A percentile compares a stretch with the other conserved stretches of the same genome.
phyloP scores from a whole-genome alignment of 2,797 vertebrate genomes.

The Ctenosaura bakeri region DNA sequence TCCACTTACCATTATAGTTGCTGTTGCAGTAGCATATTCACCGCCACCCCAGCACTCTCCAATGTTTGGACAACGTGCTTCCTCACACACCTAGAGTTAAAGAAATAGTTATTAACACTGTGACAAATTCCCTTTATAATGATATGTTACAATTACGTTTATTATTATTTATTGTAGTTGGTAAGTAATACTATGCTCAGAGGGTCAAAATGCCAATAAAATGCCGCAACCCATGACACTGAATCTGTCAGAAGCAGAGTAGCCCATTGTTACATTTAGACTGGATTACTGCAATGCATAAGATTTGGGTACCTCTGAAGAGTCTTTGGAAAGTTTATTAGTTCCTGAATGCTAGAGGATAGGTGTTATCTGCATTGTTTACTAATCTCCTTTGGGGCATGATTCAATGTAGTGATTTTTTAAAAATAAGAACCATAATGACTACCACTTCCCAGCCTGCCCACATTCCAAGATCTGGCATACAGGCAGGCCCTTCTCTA shows the following conservation, averaged over 20 bases:
- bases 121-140: background rate
- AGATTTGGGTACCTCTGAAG: background rate
- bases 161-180: background rate
- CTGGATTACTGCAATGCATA: background rate
- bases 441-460: background rate
- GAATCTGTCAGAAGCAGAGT: background rate
- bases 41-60: constrained; percentile 98
- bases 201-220: background rate
- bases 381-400: background rate
- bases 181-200: background rate
- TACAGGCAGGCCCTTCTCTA: background rate
- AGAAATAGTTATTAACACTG: background rate
- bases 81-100: constrained; percentile 93
- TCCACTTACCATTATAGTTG: constrained; percentile 94
- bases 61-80: constrained; percentile 96
- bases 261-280: background rate
- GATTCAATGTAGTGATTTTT: background rate
- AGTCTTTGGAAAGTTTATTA: background rate
- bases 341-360: background rate
- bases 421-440: background rate
- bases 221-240: background rate
- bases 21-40: constrained; percentile 93
- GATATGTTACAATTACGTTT: background rate
- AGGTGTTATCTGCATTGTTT: background rate
- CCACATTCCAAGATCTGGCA: background rate